A percentile compares a stretch with the other conserved stretches of the same genome.
Conservation (phyloP, 2,113 vertebrate species). For the Microcebus lehilahytsara region DNA sequence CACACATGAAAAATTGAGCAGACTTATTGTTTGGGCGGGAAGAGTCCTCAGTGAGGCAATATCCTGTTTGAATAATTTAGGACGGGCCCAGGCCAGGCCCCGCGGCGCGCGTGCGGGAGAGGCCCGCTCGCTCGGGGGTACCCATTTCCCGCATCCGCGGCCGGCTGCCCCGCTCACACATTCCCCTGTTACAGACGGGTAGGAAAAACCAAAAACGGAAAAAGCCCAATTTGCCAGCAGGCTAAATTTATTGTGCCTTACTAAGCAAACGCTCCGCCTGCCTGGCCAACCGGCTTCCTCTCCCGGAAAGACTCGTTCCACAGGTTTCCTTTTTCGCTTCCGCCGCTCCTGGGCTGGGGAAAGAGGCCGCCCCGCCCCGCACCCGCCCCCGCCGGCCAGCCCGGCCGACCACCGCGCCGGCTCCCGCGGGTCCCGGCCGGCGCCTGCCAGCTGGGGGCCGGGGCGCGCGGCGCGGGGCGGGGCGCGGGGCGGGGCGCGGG, state of each 20-base stretch:
- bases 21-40: constrained; percentile 26
- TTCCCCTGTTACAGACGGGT: fast-evolving
- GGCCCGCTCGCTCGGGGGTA: neutral
- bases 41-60: neutral
- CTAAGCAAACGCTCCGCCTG: constrained; percentile 50
- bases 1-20: constrained; percentile 50
- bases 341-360: constrained; percentile 51
- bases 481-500: no score
- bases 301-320: constrained; percentile 69
- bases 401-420: neutral
- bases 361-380: constrained; percentile 4
- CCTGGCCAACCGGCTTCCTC: constrained; percentile 50
- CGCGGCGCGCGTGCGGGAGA: no score
- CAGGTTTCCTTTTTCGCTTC: constrained; percentile 69
- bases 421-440: constrained; percentile 64
- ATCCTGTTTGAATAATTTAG: constrained; percentile 74
- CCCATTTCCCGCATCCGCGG: neutral
- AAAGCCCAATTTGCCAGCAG: neutral
- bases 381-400: neutral
- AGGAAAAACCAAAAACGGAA: no score
- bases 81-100: neutral
- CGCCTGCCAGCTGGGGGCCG: neutral
- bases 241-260: neutral
- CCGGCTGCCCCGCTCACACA: neutral
- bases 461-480: no score